Base-by-base conservation (phyloP, 1,140 invertebrate genomes). In the Medauroidea extradentata region DNA sequence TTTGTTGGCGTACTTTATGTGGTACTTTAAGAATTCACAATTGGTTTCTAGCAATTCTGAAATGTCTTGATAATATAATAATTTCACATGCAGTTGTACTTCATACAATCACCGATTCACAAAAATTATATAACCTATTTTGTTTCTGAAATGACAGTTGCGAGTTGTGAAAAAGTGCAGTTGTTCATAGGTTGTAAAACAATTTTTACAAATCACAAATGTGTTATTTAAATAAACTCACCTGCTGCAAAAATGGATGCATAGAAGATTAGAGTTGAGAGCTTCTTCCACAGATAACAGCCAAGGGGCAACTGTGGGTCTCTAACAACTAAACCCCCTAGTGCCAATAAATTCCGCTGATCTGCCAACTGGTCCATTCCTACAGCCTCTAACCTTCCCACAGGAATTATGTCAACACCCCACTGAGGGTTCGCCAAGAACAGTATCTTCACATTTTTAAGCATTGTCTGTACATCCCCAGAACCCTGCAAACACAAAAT, bases 381-480 rank as follows among this genome's bases (percentile, higher is more conserved):
- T 9, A 16, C 11, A 25, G n/a, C 2, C 18, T 39, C 18, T 25
- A 13, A 11, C 14, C 7, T 18, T 5, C n/a, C n/a, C 3, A 16
- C 21, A 9, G 23, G 16, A 1, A 54, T 25, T 43, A 18, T 34
- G 29, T 34, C 23, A 2, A 54, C 42, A 14, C 53, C 53, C 53
- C 53, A 54, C 29, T 54, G 53, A 23, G 53, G 16, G 21, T 54
- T 54, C 19, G 34, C 1, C n/a, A 54, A 3, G 25, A 41, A 13
- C 18, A 54, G 16, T 13, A 54, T 18, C 19, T 54, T 54, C 25
- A 54, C 16, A 25, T 46, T 46, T 9, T 46, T 19, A 5, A 46
- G 44, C 18, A 21, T 46, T 4, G 18, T 19, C 5, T 46, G 5
- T 11, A 25, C 4, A 5, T 21, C 44, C 5, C 24, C 5, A 5